Conservation (phyloP, 2,113 vertebrate species). For the Dromiciops gliroides region DNA sequence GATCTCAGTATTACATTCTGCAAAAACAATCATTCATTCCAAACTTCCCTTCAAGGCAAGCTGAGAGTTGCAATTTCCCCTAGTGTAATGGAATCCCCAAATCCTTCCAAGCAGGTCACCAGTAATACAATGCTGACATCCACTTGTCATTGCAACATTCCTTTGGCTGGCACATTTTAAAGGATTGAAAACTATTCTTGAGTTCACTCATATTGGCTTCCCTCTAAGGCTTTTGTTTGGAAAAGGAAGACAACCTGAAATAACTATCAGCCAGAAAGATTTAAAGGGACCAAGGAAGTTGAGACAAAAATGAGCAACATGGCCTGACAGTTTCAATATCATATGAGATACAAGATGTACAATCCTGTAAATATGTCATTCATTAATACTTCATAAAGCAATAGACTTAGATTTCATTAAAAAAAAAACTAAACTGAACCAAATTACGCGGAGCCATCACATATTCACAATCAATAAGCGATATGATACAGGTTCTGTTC, state of each 20-base stretch:
- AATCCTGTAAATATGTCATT: conserved; percentile 35
- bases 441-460: neutral
- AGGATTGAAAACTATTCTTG: neutral
- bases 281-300: conserved; percentile 28
- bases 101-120: conserved; percentile 36
- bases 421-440: conserved; percentile 7
- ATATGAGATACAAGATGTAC: neutral
- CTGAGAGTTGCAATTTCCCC: neutral
- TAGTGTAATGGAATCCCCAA: conserved; percentile 5
- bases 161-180: conserved; percentile 39
- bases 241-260: conserved; percentile 11
- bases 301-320: conserved; percentile 32
- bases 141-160: neutral
- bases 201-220: conserved; percentile 18
- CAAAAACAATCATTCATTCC: conserved; percentile 44
- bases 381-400: neutral
- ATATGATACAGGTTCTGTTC: conserved; percentile 19
- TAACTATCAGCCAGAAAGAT: conserved; percentile 25
- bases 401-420: conserved; percentile 18
- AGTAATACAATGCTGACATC: conserved; percentile 18
- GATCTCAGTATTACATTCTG: conserved; percentile 44
- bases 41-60: conserved; percentile 25
- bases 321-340: conserved; percentile 1
- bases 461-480: conserved; percentile 43
- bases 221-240: conserved; percentile 29